These are phyloP conservation scores for Eurytoma adleriae DNA, from an alignment of 2,888 invertebrate species.

Conservation along the genomic window DNA sequence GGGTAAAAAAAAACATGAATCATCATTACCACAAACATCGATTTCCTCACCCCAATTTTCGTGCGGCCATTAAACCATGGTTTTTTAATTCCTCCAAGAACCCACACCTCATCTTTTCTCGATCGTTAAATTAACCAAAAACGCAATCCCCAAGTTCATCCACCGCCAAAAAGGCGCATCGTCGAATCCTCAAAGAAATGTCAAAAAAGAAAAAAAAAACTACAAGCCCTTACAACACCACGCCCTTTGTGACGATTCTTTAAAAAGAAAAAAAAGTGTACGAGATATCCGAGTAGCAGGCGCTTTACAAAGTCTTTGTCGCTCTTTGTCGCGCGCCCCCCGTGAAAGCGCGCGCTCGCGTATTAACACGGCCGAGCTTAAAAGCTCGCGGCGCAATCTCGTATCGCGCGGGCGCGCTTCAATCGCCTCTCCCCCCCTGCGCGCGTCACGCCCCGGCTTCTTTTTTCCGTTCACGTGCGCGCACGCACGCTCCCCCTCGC, in stretches of 20 bases:
- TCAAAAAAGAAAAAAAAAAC: neutral
- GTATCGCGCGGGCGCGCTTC: conserved; percentile 6
- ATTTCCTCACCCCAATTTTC: too few species aligned
- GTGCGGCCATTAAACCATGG: too few species aligned
- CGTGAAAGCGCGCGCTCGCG: neutral
- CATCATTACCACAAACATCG: too few species aligned
- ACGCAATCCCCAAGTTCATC: neutral
- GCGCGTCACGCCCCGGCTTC: neutral
- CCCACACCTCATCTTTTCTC: too few species aligned
- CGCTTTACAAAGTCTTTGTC: conserved; percentile 13
- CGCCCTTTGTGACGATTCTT: too few species aligned
- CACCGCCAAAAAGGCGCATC: neutral
- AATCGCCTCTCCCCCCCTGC: neutral
- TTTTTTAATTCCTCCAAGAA: too few species aligned
- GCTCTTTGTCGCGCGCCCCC: neutral
- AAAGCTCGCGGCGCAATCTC: conserved; percentile 19
- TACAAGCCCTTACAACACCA: neutral
- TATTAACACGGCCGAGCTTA: conserved; percentile 20
- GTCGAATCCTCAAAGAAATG: neutral
- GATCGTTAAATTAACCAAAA: too few species aligned
- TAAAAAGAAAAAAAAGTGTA: too few species aligned
- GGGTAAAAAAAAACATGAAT: too few species aligned
- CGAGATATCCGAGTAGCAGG: too few species aligned
- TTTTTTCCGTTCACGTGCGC: neutral
- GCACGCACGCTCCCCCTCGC: neutral